Percentiles rank a stretch among this genome's conserved stretches.
Conservation (phyloP, 2,113 vertebrate genomes). For the Oncorhynchus keta region DNA sequence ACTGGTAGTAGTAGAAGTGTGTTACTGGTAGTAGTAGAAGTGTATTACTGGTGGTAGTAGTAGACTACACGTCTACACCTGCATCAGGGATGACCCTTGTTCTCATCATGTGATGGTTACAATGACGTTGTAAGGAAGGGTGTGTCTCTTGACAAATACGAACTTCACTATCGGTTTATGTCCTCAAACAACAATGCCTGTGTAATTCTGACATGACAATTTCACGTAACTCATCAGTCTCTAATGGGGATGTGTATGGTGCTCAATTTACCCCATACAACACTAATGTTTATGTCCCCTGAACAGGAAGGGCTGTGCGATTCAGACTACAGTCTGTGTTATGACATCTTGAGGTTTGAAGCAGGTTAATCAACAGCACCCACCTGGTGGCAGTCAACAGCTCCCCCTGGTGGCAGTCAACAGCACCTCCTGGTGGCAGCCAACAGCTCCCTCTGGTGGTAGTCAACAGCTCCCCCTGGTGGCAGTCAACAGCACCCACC, state of each 20-base stretch:
- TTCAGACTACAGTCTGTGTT: constrained; percentile 80
- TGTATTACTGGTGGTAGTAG: too few species aligned
- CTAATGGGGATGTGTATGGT: too few species aligned
- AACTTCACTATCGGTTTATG: too few species aligned
- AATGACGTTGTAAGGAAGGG: not conserved
- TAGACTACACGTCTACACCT: too few species aligned
- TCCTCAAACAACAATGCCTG: too few species aligned
- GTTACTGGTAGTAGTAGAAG: too few species aligned
- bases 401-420: constrained; percentile 46
- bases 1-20: too few species aligned
- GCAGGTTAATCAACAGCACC: constrained; percentile 68
- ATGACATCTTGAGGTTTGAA: constrained; percentile 81
- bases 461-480: constrained; percentile 46
- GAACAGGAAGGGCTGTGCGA: constrained; percentile 89
- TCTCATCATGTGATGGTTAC: not conserved
- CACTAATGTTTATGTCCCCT: constrained; percentile 76
- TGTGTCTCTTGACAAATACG: too few species aligned
- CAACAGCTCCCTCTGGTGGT: constrained; percentile 36
- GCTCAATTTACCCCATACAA: not conserved
- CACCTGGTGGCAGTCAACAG: too few species aligned
- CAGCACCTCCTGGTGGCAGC: constrained; percentile 1
- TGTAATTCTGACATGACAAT: not conserved
- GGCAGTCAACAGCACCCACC: too few species aligned
- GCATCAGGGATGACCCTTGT: not conserved
- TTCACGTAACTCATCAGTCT: too few species aligned